Base-by-base conservation (phyloP, 2,797 vertebrate genomes). In the Phoebastria nigripes region DNA sequence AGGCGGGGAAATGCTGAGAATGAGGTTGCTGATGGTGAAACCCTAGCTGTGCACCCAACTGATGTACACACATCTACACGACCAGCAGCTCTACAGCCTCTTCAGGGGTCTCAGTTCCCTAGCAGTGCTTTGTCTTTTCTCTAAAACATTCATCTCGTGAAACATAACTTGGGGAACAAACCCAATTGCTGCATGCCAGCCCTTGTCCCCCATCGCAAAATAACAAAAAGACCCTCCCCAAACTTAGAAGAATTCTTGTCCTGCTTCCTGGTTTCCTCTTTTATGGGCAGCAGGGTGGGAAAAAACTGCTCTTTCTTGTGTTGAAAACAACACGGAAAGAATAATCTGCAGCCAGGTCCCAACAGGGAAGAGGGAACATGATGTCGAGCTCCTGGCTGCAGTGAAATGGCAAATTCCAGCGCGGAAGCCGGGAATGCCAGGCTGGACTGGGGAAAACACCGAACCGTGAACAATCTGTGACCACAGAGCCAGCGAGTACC, bases 371-470 rank as follows among this genome's bases (percentile, higher is more conserved):
- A 67, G 52, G 41, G 37, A 91, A 80, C 41, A 71, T 8, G 54
- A 54, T 91, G 91, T 82, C 0, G 12, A 87, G 44, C 71, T 94
- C 71, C 90, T 95, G 95, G 94, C 86, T 90, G 74, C 71, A 87
- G 88, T 16, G 19, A 95, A 94, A 96, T 88, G 93, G 89, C 85
- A 94, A 94, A 95, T 95, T 87, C 79, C 85, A 88, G 63, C 0
- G 2, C 37, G 9, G 82, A 67, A 94, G 77, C 80, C 0, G 4
- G 65, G 62, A 26, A 81, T 95, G 87, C 89, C 93, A 82, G 87
- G 54, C 56, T 16, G 62, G 91, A 21, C 24, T 3, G 7, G 44
- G 85, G 81, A 55, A 61, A 67, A 82, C 8, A 5, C 37, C 0
- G 0, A 80, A 26, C 58, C 0, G 0, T 17, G 82, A 88, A 11